A percentile compares a stretch with the other conserved stretches of the same genome.
These are phyloP conservation scores for Psophia crepitans DNA, from an alignment of 2,113 vertebrate species.

Conservation along the genomic window DNA sequence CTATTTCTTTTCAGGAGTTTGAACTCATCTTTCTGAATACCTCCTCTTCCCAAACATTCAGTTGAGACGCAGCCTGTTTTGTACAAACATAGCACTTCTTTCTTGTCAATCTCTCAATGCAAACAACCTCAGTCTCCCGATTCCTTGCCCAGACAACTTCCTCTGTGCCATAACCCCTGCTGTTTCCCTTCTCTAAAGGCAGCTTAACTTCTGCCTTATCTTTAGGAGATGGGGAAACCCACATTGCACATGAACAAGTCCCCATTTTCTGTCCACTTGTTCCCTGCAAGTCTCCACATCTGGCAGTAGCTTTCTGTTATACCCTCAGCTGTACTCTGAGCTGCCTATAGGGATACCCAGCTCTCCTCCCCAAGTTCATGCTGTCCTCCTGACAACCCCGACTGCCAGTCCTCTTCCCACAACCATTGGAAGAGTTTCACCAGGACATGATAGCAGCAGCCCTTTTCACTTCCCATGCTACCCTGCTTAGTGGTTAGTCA, in stretches of 20 bases:
- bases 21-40: background rate
- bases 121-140: background rate
- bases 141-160: background rate
- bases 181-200: background rate
- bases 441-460: background rate
- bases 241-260: rapidly evolving
- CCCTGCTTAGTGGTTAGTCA: background rate
- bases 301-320: background rate
- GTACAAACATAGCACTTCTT: background rate
- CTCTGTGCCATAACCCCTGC: background rate
- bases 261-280: background rate
- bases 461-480: background rate
- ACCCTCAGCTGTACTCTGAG: background rate
- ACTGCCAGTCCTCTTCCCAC: background rate
- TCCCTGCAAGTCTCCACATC: background rate
- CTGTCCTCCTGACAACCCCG: background rate
- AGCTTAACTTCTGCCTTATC: background rate
- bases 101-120: background rate
- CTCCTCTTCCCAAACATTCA: background rate
- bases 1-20: background rate
- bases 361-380: background rate
- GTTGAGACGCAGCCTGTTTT: background rate
- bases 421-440: background rate
- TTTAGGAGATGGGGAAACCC: background rate
- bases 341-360: background rate